Base-by-base conservation (phyloP, 2,797 vertebrate species). In the Eospalax fontanierii region DNA sequence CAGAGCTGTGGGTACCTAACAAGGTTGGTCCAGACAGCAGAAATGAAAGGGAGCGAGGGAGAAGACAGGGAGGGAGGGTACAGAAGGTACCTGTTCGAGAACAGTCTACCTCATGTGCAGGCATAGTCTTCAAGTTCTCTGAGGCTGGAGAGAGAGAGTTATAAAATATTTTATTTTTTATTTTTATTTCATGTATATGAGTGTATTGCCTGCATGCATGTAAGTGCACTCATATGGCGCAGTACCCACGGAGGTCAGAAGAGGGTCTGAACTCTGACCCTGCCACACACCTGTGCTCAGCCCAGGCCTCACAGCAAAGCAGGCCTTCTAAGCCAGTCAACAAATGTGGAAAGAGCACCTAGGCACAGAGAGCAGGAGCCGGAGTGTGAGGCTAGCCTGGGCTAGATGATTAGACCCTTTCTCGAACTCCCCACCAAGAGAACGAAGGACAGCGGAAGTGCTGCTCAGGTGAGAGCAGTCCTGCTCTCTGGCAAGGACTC, bases 11-110 rank as follows among this genome's bases (percentile, higher is more conserved):
- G 68, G 63, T 16, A 21, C 35, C n/a, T 43, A 30, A 4, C 46
- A 10, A 21, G 12, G 59, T 4, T 3, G 59, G 19, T 18, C 4
- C 0, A 10, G 4, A 2, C 28, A 46, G 1, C 28, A 65, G 38
- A 82, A 61, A 43, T 65, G 16, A 65, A 9, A 12, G 50, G 14
- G 50, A 63, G 3, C 43, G 28, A 73, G n/a, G 4, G 2, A 5
- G 65, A 26, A 19, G 14, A 38, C 30, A 70, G 40, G 75, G 6
- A 71, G 74, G 12, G 8, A 33, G 54, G 0, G 0, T 0, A 0
- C 22, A 11, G 63, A 24, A 2, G 4, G 26, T 26, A 3, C 65
- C 83, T 38, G 40, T 11, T 8, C 6, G 21, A 33, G 28, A 15
- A 8, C 28, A 24, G 59, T 43, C 33, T 84, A 12, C 38, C 71